Percentiles rank a stretch among this genome's conserved stretches.
Conservation (phyloP, 2,888 invertebrate species). For the Eupithecia pulchellata region DNA sequence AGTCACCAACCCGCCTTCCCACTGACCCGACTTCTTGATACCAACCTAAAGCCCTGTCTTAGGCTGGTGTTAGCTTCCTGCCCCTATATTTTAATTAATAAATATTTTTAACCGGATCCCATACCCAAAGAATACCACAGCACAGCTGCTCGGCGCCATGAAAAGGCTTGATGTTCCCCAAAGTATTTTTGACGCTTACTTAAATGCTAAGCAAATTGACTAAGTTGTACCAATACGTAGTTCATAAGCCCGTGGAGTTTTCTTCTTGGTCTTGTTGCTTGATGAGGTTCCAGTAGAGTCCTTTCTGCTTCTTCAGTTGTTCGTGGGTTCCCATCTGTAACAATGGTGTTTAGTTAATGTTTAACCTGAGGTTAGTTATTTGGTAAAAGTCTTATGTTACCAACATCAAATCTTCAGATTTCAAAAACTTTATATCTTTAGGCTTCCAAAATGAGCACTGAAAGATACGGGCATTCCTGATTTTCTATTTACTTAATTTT, state of each 20-base stretch:
- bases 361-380: background rate
- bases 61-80: background rate
- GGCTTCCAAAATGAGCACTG: no score
- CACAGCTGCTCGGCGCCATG: background rate
- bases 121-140: background rate
- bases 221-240: background rate
- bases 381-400: background rate
- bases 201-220: background rate
- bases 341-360: background rate
- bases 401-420: no score
- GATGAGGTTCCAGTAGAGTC: slow-evolving; percentile 94
- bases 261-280: slow-evolving; percentile 88
- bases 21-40: background rate
- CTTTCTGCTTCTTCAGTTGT: slow-evolving; percentile 90
- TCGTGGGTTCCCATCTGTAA: slow-evolving; percentile 93
- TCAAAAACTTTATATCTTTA: no score
- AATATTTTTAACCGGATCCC: no score
- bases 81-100: no score
- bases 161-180: background rate
- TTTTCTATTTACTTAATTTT: no score
- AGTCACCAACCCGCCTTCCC: no score
- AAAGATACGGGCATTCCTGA: no score
- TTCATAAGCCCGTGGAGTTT: slow-evolving; percentile 24
- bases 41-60: background rate
- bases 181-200: background rate